These are phyloP conservation scores for Pipistrellus pygmaeus DNA, from an alignment of 2,797 vertebrate genomes.

Conservation along the genomic window DNA sequence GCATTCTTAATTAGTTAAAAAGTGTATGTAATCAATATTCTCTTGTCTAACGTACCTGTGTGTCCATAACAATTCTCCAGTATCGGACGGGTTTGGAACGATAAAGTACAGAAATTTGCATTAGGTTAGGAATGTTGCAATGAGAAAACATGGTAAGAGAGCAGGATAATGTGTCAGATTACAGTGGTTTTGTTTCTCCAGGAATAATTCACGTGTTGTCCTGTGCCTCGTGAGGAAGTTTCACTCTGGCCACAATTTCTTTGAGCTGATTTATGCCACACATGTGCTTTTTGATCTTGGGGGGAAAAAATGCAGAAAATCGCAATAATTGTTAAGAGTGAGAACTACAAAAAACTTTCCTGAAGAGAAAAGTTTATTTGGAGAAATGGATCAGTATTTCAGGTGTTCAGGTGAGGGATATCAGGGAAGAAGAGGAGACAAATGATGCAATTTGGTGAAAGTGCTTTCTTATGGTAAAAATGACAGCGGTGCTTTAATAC, in stretches of 20 bases:
- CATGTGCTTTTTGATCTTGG: background rate
- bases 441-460: background rate
- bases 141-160: background rate
- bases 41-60: background rate
- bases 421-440: background rate
- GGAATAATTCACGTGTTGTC: conserved; percentile 4
- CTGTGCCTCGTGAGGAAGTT: background rate
- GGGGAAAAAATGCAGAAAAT: background rate
- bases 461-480: conserved; percentile 1
- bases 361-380: conserved; percentile 8
- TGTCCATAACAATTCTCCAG: background rate
- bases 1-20: background rate
- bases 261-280: background rate
- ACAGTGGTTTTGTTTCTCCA: background rate
- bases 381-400: background rate
- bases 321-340: background rate
- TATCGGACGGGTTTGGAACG: background rate
- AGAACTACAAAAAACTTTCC: background rate
- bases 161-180: background rate
- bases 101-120: conserved; percentile 18
- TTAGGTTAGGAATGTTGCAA: background rate
- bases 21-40: background rate
- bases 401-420: background rate
- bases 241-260: background rate
- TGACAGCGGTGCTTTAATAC: background rate